Base-by-base conservation (phyloP, 2,888 invertebrate genomes). In the Lasioglossum marginatum region DNA sequence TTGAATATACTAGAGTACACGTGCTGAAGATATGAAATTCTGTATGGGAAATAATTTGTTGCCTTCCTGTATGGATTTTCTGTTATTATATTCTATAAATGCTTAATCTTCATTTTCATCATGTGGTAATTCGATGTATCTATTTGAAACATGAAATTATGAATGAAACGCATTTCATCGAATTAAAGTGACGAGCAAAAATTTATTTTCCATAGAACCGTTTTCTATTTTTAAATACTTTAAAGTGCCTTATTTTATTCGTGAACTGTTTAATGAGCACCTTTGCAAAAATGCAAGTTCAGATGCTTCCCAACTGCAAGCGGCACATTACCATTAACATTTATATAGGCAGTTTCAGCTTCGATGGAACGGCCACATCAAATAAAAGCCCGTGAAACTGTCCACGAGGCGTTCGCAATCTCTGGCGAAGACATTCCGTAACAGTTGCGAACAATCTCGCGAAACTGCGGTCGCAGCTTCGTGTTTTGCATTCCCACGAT, bases 401-500 rank as follows among this genome's bases (percentile, higher is more conserved):
- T 60, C n/a, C n/a, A 27, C 60, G 3, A 31, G 12, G 12, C 19
- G 31, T 34, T 31, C 66, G 66, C 31, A 66, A 66, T 66, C 34
- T 66, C 66, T 34, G 34, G 66, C 34, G 16, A 66, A 19, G 34
- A 19, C 19, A 34, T 34, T 16, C 77, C 19, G 43, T 23, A 68
- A 68, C n/a, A 19, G 31, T 43, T 34, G 45, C 77, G 77, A 68
- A 34, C 45, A 77, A 48, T 77, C 37, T n/a, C 37, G 27, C 2
- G 72, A 43, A 72, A 19, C 66, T 23, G 37, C 73, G 73, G 8
- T 10, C 43, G 63, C 19, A 37, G 16, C 72, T 14, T 66, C 16
- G 45, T 34, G 63, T 31, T 74, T 68, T 48, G 48, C 66, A 66
- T 74, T 74, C 63, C 63, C 27, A 43, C 34, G 72, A 31, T 37